Evolutionary conservation across 2,888 invertebrate genomes (phyloP).

Genomic region (Lasioglossum calceatum): DNA sequence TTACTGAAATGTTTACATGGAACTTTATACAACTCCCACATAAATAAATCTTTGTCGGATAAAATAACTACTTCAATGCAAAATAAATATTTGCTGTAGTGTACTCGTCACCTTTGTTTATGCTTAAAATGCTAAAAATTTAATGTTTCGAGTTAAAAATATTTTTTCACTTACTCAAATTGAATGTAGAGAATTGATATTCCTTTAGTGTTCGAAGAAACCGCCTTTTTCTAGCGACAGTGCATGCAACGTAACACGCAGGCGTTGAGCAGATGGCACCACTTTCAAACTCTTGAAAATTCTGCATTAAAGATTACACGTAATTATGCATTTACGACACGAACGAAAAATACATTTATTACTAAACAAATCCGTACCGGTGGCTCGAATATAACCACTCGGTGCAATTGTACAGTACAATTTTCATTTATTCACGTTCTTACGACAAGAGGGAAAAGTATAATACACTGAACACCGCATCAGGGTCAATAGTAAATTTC

Average conservation of each 20-base stretch:
- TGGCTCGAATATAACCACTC: too few species aligned
- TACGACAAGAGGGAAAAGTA: background rate
- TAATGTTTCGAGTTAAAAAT: background rate
- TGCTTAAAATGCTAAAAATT: too few species aligned
- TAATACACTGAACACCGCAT: background rate
- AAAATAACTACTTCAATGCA: too few species aligned
- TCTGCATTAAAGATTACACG: too few species aligned
- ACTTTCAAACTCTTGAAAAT: background rate
- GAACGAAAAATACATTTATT: background rate
- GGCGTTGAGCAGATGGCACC: background rate
- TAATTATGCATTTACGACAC: too few species aligned
- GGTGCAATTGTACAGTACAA: background rate
- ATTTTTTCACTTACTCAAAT: background rate
- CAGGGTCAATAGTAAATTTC: background rate
- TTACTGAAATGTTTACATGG: too few species aligned
- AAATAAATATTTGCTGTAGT: too few species aligned
- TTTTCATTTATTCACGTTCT: background rate
- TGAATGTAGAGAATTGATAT: background rate
- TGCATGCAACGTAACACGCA: background rate
- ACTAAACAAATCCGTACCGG: background rate
- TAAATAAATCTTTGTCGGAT: too few species aligned
- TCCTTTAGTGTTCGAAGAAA: background rate
- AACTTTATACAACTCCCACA: too few species aligned
- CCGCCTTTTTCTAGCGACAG: background rate
- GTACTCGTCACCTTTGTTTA: too few species aligned